Evolutionary conservation across 2,113 vertebrate species (phyloP), one percentile per base, ranked within the genome.

Genomic region (Zosterops lateralis): DNA sequence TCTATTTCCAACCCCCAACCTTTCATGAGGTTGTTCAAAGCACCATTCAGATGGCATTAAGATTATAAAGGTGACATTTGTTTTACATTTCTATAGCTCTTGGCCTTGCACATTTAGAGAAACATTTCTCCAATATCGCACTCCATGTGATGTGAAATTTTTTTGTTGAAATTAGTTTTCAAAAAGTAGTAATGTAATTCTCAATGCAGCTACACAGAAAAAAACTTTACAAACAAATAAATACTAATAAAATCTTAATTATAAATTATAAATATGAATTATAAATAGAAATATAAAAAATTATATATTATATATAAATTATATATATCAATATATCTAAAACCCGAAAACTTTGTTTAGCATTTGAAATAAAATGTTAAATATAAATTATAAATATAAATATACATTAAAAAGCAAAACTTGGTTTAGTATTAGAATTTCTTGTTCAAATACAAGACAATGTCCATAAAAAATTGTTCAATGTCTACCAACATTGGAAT

Each of bases 1-100:
- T 14, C 16, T 24, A n/a, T 24, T 45, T 58, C 18, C 36, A 58
- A 14, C 3, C 2, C 14, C 12, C 44, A 45, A 0, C 5, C 18
- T 80, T 58, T 58, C 10, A 53, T n/a, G 12, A 51, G 32, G 7
- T 58, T 51, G 36, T 16, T 66, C 13, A n/a, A 80, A 67, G 51
- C 12, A 15, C 22, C 28, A 51, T 45, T 53, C 19, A 60, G 40
- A 28, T 29, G 7, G 18, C 22, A 16, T n/a, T 51, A 45, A 66
- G 5, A 66, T 25, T 17, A 34, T 36, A 68, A 81, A 64, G 28
- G 4, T 64, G 25, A 58, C 2, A 21, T n/a, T 28, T 60, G 10
- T 16, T 67, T 68, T 45, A 50, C 4, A n/a, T 42, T 87, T 81
- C 48, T 54, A 57, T 40, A 58, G 21, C 14, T 62, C 48, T 67